Percentiles rank a stretch among this genome's conserved stretches.
These are phyloP conservation scores for Allacma fusca DNA, from an alignment of 2,888 invertebrate species.

Conservation along the genomic window DNA sequence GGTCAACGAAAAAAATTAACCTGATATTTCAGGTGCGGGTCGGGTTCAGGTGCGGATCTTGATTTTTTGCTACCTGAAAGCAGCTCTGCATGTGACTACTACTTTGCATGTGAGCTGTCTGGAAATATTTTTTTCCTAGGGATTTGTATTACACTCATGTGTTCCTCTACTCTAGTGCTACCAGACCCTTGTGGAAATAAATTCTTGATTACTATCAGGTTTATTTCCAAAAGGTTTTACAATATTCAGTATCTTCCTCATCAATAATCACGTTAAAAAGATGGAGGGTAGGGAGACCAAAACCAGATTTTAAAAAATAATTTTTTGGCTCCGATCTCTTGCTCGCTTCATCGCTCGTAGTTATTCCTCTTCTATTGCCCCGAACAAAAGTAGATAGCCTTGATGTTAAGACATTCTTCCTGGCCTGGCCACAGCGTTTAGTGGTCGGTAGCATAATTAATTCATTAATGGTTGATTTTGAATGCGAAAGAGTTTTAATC, in stretches of 20 bases:
- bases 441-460: slow-evolving; percentile 18
- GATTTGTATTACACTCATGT: too few species aligned
- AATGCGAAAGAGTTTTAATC: slow-evolving; percentile 18
- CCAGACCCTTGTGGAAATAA: too few species aligned
- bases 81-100: too few species aligned
- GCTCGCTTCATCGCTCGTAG: neutral
- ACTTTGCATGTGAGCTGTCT: too few species aligned
- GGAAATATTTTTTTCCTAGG: too few species aligned
- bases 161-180: too few species aligned
- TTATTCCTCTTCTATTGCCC: neutral
- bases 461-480: slow-evolving; percentile 11
- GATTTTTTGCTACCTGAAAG: too few species aligned
- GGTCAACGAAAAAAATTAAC: too few species aligned
- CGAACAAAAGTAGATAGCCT: slow-evolving; percentile 22
- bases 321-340: neutral
- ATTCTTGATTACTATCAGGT: neutral
- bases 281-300: neutral
- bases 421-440: neutral
- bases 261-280: neutral
- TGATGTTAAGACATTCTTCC: neutral
- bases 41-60: too few species aligned
- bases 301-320: slow-evolving; percentile 9
- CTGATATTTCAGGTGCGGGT: too few species aligned
- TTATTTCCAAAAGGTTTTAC: neutral
- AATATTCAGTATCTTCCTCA: slow-evolving; percentile 4